Conservation (phyloP, 2,113 vertebrate genomes). For the Erythrolamprus reginae region DNA sequence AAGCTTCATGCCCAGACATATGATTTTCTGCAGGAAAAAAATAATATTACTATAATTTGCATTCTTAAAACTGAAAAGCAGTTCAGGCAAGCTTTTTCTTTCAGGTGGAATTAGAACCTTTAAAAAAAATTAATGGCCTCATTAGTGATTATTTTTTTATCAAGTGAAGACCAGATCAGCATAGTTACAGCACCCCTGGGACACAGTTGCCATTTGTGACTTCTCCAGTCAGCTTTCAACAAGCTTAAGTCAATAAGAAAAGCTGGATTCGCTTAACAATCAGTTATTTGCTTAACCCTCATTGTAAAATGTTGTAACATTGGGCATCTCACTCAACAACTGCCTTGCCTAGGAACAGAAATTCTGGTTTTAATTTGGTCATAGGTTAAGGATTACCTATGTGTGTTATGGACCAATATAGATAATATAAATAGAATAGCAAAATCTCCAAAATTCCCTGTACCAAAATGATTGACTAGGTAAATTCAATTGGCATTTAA, state of each 20-base stretch:
- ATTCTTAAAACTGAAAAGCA: neutral
- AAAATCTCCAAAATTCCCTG: too few relatives aligned
- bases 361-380: too few relatives aligned
- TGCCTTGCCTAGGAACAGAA: too few relatives aligned
- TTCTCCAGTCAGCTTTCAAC: neutral
- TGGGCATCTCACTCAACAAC: too few relatives aligned
- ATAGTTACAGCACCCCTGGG: too few relatives aligned
- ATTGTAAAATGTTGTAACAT: too few relatives aligned
- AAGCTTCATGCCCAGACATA: neutral
- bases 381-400: too few relatives aligned
- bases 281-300: too few relatives aligned
- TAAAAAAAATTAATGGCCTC: neutral
- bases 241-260: neutral
- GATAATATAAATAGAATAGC: too few relatives aligned
- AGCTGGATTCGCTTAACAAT: too few relatives aligned
- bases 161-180: neutral
- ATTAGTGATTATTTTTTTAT: neutral
- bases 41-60: neutral
- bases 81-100: neutral
- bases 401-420: too few relatives aligned
- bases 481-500: neutral
- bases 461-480: neutral
- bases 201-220: too few relatives aligned
- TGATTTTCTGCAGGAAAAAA: neutral
- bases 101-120: neutral